Evolutionary conservation across 2,888 invertebrate genomes (phyloP).

Genomic region (Julus scandinavius): DNA sequence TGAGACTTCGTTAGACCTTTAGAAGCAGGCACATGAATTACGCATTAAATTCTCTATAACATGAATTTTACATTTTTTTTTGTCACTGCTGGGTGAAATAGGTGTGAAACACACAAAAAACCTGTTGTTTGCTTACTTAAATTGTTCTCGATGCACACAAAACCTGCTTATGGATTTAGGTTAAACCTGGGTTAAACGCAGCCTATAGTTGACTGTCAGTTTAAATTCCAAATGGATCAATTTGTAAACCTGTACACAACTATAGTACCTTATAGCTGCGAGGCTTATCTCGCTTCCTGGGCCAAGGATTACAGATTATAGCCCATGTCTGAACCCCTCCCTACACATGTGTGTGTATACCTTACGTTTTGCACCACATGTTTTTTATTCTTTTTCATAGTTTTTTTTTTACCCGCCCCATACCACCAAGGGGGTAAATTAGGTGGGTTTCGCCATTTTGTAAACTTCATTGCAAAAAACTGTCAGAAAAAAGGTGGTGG

Average conservation of each 20-base stretch:
- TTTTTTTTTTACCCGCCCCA: background rate
- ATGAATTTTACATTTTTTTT: background rate
- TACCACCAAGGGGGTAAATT: slow-evolving; percentile 52
- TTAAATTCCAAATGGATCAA: slow-evolving; percentile 42
- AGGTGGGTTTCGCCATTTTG: slow-evolving; percentile 46
- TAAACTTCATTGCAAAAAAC: slow-evolving; percentile 19
- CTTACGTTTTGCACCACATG: slow-evolving; percentile 27
- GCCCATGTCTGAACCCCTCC: background rate
- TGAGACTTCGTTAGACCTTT: background rate
- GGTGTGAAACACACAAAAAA: slow-evolving; percentile 21
- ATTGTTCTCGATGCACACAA: background rate
- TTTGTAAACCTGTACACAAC: slow-evolving; percentile 24
- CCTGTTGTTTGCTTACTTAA: slow-evolving; percentile 39
- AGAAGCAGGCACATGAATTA: background rate
- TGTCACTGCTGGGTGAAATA: background rate
- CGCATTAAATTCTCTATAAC: background rate
- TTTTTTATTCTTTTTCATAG: slow-evolving; percentile 47
- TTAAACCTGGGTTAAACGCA: slow-evolving; percentile 37
- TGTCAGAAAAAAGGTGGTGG: background rate
- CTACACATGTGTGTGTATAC: background rate
- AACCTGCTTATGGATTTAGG: slow-evolving; percentile 40
- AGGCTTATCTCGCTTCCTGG: slow-evolving; percentile 40
- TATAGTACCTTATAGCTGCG: slow-evolving; percentile 10
- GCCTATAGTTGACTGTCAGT: slow-evolving; percentile 30
- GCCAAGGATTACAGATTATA: slow-evolving; percentile 51